Evolutionary conservation across 2,888 invertebrate genomes (phyloP).

Genomic region (Aphrophora alni): DNA sequence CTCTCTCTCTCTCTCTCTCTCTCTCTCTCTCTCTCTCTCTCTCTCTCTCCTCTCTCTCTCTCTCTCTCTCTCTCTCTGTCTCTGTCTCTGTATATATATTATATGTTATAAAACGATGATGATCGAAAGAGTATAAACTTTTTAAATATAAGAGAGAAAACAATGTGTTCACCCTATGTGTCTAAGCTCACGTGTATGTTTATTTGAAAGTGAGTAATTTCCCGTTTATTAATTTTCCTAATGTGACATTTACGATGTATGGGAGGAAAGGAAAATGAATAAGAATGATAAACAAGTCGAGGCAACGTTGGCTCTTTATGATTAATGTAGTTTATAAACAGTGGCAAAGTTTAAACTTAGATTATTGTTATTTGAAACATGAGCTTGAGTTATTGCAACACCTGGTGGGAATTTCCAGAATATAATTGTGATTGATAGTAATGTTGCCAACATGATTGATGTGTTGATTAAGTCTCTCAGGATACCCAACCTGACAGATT

Average conservation of each 20-base stretch:
- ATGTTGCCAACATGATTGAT: background rate
- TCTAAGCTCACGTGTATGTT: no score
- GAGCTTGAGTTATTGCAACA: background rate
- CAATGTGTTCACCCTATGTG: no score
- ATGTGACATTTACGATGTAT: no score
- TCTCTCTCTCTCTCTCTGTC: background rate
- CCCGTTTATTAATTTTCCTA: no score
- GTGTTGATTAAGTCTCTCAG: background rate
- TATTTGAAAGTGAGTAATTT: no score
- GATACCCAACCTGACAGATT: background rate
- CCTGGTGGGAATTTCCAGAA: background rate
- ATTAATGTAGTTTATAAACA: background rate
- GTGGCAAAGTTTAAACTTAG: background rate
- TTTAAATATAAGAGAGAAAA: no score
- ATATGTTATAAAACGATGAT: no score
- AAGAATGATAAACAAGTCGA: no score
- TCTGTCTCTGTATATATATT: no score
- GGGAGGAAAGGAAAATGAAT: no score
- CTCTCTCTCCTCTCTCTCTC: background rate
- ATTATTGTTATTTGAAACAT: background rate
- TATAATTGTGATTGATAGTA: background rate
- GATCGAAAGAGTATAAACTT: no score
- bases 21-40: background rate
- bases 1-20: slow-evolving; percentile 2
- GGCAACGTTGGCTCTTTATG: background rate